Evolutionary conservation across 2,888 invertebrate genomes (phyloP), one percentile per base, ranked within the genome.

Genomic region (Branchipolynoe longqiensis): DNA sequence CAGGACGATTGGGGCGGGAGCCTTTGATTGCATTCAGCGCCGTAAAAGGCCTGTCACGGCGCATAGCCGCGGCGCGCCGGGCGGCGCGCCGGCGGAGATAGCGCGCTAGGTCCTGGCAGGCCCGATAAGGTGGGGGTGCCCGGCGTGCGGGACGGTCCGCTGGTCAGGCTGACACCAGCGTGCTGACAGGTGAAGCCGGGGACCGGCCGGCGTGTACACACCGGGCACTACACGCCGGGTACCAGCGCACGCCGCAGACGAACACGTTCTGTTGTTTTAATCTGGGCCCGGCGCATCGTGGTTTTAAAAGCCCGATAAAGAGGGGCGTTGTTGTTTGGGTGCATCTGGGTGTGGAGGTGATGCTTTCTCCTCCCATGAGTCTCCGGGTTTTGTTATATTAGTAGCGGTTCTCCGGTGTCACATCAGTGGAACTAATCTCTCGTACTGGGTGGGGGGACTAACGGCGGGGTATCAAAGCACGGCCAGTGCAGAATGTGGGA

Each of bases 1-100:
- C 78, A 78, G 54, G 54, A 28, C 78, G 78, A 41, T 69, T 69
- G 28, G 78, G 25, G 22, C 33, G 48, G n/a, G n/a, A 78, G 41
- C 78, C 78, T 78, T 78, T 78, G 78, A 78, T 78, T 78, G 25
- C 48, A 54, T 54, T 54, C 78, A 78, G 41, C 48, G 12, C 48
- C 28, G 78, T 41, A 78, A 78, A 78, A 54, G 41, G 54, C 78
- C 78, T 78, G 78, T 78, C 78, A 78, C 48, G 48, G 25, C 28
- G 41, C 78, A 78, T 78, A 78, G 41, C 28, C 48, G 8, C n/a
- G 18, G 22, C 14, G 69, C 69, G 38, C 69, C 14, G 18, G 14
- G 69, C 33, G 69, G 1, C 69, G 62, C 62, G n/a, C 38, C 2
- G 38, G 22, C 69, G 38, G n/a, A 69, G 69, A 69, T 69, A 69